Evolutionary conservation across 2,888 invertebrate species (phyloP).

Genomic region (Muschampia plurimacula): DNA sequence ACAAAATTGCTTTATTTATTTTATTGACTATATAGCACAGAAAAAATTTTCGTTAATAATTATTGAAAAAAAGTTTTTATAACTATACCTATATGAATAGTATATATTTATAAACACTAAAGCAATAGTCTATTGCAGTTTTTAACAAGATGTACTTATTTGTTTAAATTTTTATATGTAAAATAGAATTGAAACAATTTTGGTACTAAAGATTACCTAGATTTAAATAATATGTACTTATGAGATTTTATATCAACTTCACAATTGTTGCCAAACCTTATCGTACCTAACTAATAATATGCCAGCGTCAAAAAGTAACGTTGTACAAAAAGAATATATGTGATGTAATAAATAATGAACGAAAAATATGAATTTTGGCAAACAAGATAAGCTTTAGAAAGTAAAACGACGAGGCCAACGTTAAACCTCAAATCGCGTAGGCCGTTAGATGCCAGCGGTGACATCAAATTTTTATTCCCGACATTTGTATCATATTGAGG

Average conservation of each 20-base stretch:
- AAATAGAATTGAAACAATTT: not conserved
- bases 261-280: constrained; percentile 2
- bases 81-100: too few relatives aligned
- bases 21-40: too few relatives aligned
- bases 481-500: constrained; percentile 49
- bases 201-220: constrained; percentile 5
- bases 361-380: constrained; percentile 26
- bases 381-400: constrained; percentile 33
- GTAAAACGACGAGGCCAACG: constrained; percentile 32
- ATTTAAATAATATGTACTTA: constrained; percentile 8
- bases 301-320: constrained; percentile 16
- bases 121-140: too few relatives aligned
- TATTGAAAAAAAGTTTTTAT: too few relatives aligned
- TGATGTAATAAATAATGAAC: constrained; percentile 18
- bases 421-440: constrained; percentile 36
- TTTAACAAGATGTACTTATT: too few relatives aligned
- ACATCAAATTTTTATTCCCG: constrained; percentile 35
- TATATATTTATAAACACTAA: too few relatives aligned
- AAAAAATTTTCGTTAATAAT: too few relatives aligned
- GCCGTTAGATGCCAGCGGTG: constrained; percentile 32
- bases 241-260: constrained; percentile 5
- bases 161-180: not conserved
- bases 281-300: constrained; percentile 12
- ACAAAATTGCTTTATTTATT: too few relatives aligned
- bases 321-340: constrained; percentile 17